phyloP scores from a whole-genome alignment of 2,797 vertebrate genomes.

The Oryzias dopingdopingensis region DNA sequence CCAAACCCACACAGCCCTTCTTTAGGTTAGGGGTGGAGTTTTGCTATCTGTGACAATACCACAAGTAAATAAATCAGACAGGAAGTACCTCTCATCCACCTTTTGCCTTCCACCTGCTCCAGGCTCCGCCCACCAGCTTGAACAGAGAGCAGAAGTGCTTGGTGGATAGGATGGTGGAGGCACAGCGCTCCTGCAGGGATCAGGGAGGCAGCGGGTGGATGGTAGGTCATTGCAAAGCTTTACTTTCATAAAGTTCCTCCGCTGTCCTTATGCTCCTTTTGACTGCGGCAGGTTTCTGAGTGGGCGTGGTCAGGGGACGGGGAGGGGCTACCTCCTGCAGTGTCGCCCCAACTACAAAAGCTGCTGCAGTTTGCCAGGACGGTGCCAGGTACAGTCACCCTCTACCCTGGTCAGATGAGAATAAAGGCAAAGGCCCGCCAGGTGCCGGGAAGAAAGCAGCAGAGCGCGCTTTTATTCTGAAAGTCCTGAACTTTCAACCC shows the following conservation, averaged over 20 bases:
- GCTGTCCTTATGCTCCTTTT: not conserved
- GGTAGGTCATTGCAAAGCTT: slow-evolving; percentile 66
- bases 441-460: too few species aligned
- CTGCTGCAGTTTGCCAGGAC: slow-evolving; percentile 88
- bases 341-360: slow-evolving; percentile 79
- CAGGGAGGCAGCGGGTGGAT: slow-evolving; percentile 77
- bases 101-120: not conserved
- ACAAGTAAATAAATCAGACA: not conserved
- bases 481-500: too few species aligned
- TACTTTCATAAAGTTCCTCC: too few species aligned
- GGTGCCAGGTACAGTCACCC: slow-evolving; percentile 80
- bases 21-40: not conserved
- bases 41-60: not conserved
- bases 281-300: slow-evolving; percentile 65
- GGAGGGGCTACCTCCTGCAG: slow-evolving; percentile 73
- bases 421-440: too few species aligned
- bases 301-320: slow-evolving; percentile 80
- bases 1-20: not conserved
- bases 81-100: not conserved
- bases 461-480: too few species aligned
- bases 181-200: slow-evolving; percentile 82
- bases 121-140: slow-evolving; percentile 71
- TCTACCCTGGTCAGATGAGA: too few species aligned
- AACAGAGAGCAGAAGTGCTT: slow-evolving; percentile 85
- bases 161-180: slow-evolving; percentile 86